Evolutionary conservation across 2,888 invertebrate species (phyloP), one percentile per base, ranked within the genome.

Genomic region (Acronicta leporina): DNA sequence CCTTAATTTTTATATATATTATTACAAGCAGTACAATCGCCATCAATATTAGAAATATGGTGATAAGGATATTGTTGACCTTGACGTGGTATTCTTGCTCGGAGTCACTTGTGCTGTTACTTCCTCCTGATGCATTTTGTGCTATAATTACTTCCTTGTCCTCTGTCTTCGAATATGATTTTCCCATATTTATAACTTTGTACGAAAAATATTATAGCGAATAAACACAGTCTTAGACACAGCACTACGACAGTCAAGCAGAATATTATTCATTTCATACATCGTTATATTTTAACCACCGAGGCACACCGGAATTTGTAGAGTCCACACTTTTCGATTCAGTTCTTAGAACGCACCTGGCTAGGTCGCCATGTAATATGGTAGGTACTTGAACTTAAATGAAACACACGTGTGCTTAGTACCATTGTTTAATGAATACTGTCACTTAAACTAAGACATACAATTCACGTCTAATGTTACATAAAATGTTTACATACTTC

Each of bases 301-400:
- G 27, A 45, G 27, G 45, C 45, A 45, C 45, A 45, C 45, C 4
- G 45, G 44, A 45, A 45, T 45, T 16, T n/a, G 45, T n/a, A 3
- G 4, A 45, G 45, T 45, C n/a, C n/a, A n/a, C 45, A 45, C 25
- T 45, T 45, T 27, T 7, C 25, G 45, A n/a, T 38, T 3, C 5
- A 38, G n/a, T 38, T 38, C 38, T 38, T 38, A n/a, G 38, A 38
- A 38, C 45, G 25, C 45, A n/a, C n/a, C 27, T 45, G 45, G 45
- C 45, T 27, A 27, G 45, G 45, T 45, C 45, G 45, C 45, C 45
- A 45, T 15, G 43, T 9, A 16, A 2, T 43, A 43, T 43, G 8
- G 20, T 43, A 16, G 0, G 6, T 7, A 7, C 5, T n/a, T n/a
- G 30, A 4, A 43, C n/a, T n/a, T n/a, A n/a, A n/a, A 43, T 43